These are phyloP conservation scores for Spondyliosoma cantharus DNA, from an alignment of 2,797 vertebrate genomes.

Conservation along the genomic window DNA sequence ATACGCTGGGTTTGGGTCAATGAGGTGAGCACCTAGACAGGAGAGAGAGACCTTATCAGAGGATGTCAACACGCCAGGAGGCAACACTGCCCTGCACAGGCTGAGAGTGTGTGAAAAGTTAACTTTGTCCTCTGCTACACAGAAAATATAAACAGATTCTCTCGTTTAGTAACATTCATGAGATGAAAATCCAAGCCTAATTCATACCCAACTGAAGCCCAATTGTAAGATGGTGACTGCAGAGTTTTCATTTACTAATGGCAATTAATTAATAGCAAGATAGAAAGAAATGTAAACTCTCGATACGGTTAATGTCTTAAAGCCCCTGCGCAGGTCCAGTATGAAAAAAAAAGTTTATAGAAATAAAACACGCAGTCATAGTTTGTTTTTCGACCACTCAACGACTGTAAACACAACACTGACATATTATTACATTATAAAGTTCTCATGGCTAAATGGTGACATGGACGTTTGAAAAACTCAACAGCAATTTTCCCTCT, in stretches of 20 bases:
- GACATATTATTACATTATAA: too few species aligned
- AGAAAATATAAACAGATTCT: background rate
- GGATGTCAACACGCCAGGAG: background rate
- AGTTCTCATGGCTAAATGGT: too few species aligned
- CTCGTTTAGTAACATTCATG: background rate
- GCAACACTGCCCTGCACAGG: background rate
- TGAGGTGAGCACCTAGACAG: conserved; percentile 83
- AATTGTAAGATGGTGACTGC: background rate
- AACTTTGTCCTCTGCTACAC: background rate
- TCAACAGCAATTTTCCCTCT: too few species aligned
- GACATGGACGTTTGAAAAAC: too few species aligned
- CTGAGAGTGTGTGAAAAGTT: background rate
- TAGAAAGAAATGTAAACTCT: too few species aligned
- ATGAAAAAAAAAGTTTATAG: background rate
- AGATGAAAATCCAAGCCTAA: background rate
- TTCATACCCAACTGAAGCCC: background rate
- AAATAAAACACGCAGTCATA: background rate
- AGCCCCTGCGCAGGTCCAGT: background rate
- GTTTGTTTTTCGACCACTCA: background rate
- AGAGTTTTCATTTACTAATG: background rate
- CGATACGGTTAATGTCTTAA: background rate
- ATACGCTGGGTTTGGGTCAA: conserved; percentile 83
- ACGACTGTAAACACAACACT: too few species aligned
- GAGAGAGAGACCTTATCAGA: conserved; percentile 6
- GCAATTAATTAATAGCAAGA: background rate